A percentile compares a stretch with the other conserved stretches of the same genome.
Evolutionary conservation across 2,888 invertebrate species (phyloP).

Genomic region (Vesta saturnalis): DNA sequence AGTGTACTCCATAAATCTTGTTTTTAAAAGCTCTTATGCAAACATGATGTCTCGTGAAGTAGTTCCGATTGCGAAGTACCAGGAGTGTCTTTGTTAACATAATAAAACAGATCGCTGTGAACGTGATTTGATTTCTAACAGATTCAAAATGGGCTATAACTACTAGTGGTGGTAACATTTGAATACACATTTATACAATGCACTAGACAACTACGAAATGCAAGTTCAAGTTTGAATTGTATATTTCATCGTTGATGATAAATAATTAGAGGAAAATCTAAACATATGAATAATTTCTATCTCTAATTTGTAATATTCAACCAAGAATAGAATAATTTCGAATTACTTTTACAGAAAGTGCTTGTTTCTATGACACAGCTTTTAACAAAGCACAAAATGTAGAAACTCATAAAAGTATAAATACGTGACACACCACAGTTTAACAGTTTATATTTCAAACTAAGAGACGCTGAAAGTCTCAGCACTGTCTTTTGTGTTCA

Average conservation of each 20-base stretch:
- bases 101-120: constrained; percentile 8
- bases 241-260: neutral
- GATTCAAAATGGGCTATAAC: neutral
- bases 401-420: constrained; percentile 1
- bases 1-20: too few relatives aligned
- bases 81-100: constrained; percentile 1
- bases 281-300: neutral
- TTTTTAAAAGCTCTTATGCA: neutral
- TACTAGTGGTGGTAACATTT: neutral
- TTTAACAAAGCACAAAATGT: neutral
- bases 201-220: neutral
- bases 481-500: neutral
- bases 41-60: neutral
- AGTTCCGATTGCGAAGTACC: neutral
- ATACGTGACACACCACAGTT: neutral
- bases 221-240: neutral
- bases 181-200: constrained; percentile 1
- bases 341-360: neutral
- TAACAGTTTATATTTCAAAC: neutral
- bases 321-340: neutral
- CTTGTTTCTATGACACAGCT: neutral
- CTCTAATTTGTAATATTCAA: too few relatives aligned
- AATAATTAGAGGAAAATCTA: neutral
- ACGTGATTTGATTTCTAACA: constrained; percentile 11
- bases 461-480: neutral